Base-by-base conservation (phyloP, 2,888 invertebrate species). In the Chrysopilus asiliformis region DNA sequence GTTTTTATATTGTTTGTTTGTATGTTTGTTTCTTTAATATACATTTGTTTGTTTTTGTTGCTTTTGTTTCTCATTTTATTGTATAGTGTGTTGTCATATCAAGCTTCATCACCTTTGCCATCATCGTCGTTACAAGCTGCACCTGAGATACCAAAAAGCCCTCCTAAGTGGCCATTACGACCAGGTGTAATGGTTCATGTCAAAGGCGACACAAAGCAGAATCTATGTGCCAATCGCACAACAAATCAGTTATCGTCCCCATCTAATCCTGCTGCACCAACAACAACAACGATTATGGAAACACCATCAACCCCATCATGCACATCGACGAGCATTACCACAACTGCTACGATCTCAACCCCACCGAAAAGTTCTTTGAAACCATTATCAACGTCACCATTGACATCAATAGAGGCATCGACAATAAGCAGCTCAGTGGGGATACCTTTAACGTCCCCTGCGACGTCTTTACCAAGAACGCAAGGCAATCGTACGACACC, bases 141-240 rank as follows among this genome's bases (percentile, higher is more conserved):
- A 41, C 40, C 45, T 38, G 48, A 53, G 41, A 49, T 55, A 44
- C 63, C 64, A 25, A 63, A 60, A 50, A 62, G 61, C 40, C 64
- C 63, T 38, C 63, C 63, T 27, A 58, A 83, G 56, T 90, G 89
- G 89, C 89, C 89, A 7, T 64, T 87, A 41, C 80, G 84, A 53
- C 87, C 89, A 3, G 89, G 89, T 35, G 86, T 89, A 36, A 68
- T 89, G 52, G 80, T 89, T 32, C 89, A 89, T 57, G 79, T 87
- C 16, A 61, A 59, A 48, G 57, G 54, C 42, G 86, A 86, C 65
- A 82, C 83, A 38, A 76, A 80, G 58, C 80, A 83, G 58, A 81
- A 79, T 48, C 53, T 74, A 12, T 71, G 74, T 48, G 72, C 74
- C 19, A 57, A 59, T 50, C 57, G 60, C 17, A 39, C 39, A 17